phyloP scores from a whole-genome alignment of 2,888 invertebrate genomes.

The Dynastes tityus region DNA sequence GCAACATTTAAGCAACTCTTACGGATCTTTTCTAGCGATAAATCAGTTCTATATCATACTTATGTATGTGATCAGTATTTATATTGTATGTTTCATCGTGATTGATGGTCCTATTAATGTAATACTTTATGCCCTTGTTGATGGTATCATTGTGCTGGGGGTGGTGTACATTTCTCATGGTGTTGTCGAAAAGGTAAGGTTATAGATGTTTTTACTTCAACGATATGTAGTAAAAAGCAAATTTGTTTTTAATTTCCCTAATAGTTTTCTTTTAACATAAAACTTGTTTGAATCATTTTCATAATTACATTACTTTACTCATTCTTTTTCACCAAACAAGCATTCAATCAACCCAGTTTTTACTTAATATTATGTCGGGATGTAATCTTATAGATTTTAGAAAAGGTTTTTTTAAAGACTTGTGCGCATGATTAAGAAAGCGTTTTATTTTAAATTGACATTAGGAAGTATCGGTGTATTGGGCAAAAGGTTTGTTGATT shows the following conservation, averaged over 20 bases:
- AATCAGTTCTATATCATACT: slow-evolving; percentile 58
- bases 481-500: too few relatives aligned
- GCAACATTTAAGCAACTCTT: slow-evolving; percentile 56
- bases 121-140: slow-evolving; percentile 55
- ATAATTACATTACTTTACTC: too few relatives aligned
- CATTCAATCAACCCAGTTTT: too few relatives aligned
- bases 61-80: slow-evolving; percentile 58
- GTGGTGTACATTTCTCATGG: slow-evolving; percentile 56
- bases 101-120: slow-evolving; percentile 51
- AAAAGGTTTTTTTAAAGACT: too few relatives aligned
- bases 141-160: slow-evolving; percentile 54
- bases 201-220: neutral
- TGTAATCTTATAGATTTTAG: too few relatives aligned
- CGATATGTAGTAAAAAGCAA: neutral
- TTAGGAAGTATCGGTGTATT: too few relatives aligned
- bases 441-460: too few relatives aligned
- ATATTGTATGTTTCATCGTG: slow-evolving; percentile 51
- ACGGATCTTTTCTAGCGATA: slow-evolving; percentile 59
- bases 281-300: too few relatives aligned
- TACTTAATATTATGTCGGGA: too few relatives aligned
- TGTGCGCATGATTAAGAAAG: too few relatives aligned
- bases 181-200: slow-evolving; percentile 56
- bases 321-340: too few relatives aligned
- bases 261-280: too few relatives aligned
- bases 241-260: neutral